Base-by-base conservation (phyloP, 2,797 vertebrate species). In the Pseudocheirus occidentalis region DNA sequence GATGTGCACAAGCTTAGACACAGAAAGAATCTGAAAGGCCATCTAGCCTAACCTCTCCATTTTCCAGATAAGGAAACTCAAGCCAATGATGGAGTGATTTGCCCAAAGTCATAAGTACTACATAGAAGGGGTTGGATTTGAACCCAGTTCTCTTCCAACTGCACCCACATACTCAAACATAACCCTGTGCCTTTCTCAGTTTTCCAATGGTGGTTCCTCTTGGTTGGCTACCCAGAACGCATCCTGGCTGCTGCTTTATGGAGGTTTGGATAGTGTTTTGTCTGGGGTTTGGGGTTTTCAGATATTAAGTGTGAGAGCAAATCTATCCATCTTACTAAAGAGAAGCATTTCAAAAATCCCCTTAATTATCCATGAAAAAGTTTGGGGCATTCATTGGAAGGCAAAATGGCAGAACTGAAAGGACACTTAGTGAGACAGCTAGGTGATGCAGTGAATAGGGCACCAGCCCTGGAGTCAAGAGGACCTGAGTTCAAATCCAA, bases 331-430 rank as follows among this genome's bases (percentile, higher is more conserved):
- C 93, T 62, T 66, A 73, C 95, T 90, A 62, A 91, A 50, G 34
- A 59, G 14, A 96, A 95, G 24, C 34, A 92, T 90, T 96, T 95
- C 55, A 58, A 92, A 95, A 95, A 57, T 58, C 92, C 92, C 57
- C 53, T 62, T 93, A 94, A 73, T 94, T 73, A 34, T 50, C 87
- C 91, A 31, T 52, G 46, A 29, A 59, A 54, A 10, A 90, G 18
- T 81, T 40, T 31, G 91, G 90, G 52, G n/a, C 92, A 55, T 0
- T 34, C 13, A 31, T 55, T 87, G 66, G 18, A 16, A 81, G n/a
- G n/a, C 66, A 81, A 81, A 21, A 81, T 81, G 66, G n/a, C 0
- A 18, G 66, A 73, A 81, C n/a, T 21, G 16, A 81, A 81, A 24
- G n/a, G n/a, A 81, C 66, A 81, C 5, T 40, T 40, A n/a, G 66